Evolutionary conservation across 2,113 vertebrate genomes (phyloP).

Genomic region (Geococcyx californianus): DNA sequence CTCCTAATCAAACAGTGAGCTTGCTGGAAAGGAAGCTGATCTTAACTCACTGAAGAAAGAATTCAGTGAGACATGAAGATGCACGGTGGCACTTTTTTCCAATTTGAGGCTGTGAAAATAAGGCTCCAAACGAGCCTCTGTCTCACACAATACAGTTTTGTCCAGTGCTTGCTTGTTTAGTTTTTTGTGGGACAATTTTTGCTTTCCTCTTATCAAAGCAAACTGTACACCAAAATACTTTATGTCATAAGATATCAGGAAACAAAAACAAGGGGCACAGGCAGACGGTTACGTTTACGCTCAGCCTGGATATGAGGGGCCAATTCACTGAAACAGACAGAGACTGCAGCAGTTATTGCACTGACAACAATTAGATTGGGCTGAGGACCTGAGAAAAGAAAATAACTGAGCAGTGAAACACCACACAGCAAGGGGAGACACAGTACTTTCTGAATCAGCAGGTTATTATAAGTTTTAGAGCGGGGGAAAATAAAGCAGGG

Average conservation of each 20-base stretch:
- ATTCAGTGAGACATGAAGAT: constrained; percentile 49
- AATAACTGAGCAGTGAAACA: not conserved
- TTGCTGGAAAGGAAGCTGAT: constrained; percentile 1
- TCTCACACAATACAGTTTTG: not conserved
- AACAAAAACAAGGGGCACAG: not conserved
- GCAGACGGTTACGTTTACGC: not conserved
- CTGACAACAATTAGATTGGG: not conserved
- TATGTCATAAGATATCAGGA: not conserved
- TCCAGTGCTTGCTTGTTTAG: not conserved
- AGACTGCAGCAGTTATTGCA: constrained; percentile 3
- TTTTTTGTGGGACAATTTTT: not conserved
- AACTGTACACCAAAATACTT: not conserved
- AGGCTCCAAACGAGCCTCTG: constrained; percentile 9
- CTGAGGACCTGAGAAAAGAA: not conserved
- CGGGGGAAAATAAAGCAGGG: not conserved
- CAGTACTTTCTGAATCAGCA: not conserved
- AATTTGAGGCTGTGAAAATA: not conserved
- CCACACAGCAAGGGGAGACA: not conserved
- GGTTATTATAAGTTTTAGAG: not conserved
- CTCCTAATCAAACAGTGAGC: not conserved
- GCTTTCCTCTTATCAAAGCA: not conserved
- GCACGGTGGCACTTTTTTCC: not conserved
- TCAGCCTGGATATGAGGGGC: not conserved
- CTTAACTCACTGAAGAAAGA: constrained; percentile 24
- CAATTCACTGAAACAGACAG: not conserved